phyloP scores from a whole-genome alignment of 2,888 invertebrate genomes.

The Glyphotaelius pellucidus region DNA sequence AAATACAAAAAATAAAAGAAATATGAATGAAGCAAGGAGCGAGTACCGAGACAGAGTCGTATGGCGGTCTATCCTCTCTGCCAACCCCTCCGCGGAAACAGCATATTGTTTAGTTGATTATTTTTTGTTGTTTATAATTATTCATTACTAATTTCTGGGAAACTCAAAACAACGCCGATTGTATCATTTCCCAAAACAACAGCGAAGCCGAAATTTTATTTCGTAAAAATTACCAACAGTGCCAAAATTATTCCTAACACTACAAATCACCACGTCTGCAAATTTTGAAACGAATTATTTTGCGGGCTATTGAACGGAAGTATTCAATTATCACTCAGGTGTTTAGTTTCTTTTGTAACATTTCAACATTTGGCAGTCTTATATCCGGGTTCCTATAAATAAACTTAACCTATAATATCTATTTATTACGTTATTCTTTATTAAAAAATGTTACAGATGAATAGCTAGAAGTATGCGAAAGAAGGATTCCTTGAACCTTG shows the following conservation, averaged over 20 bases:
- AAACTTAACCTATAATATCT: not conserved
- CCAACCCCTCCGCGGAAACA: no score
- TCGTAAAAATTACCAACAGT: not conserved
- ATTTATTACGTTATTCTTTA: not conserved
- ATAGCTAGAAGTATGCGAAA: not conserved
- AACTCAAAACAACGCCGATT: not conserved
- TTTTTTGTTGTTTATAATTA: not conserved
- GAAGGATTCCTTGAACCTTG: not conserved
- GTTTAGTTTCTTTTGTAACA: not conserved
- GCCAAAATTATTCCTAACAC: not conserved
- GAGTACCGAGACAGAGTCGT: no score
- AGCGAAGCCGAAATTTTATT: not conserved
- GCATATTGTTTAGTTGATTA: not conserved
- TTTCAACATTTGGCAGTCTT: not conserved
- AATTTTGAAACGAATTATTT: not conserved
- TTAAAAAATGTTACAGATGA: not conserved
- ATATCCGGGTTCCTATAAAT: not conserved
- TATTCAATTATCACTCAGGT: not conserved
- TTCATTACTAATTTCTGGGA: not conserved
- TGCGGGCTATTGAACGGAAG: not conserved
- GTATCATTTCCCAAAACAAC: not conserved
- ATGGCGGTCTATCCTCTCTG: no score
- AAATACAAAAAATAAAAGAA: no score
- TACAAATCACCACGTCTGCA: not conserved
- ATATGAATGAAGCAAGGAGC: no score